Base-by-base conservation (phyloP, 2,797 vertebrate genomes). In the Artibeus lituratus region DNA sequence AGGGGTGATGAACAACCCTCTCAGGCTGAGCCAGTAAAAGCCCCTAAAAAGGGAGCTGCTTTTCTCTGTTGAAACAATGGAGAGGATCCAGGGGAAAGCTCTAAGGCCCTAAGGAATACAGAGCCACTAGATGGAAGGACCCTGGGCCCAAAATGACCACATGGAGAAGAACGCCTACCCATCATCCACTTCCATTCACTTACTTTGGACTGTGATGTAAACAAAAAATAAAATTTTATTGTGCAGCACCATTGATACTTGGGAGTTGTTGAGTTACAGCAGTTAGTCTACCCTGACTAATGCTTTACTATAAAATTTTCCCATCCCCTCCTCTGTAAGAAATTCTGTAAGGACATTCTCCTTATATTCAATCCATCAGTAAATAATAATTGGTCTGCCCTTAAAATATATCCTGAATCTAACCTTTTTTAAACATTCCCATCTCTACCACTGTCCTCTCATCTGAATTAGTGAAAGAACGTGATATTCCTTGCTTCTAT, bases 341-440 rank as follows among this genome's bases (percentile, higher is more conserved):
- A 78, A 77, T 73, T 19, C 72, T 55, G 4, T 94, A 47, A 67
- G 76, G 26, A 87, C 84, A 70, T 62, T 87, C 39, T 18, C 84
- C n/a, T 77, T 92, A 81, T 37, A 92, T 8, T 90, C 39, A 91
- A 73, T 69, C 19, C 44, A 89, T 86, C 93, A 87, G 29, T 76
- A 62, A 76, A 35, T 47, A 93, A 49, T 70, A 87, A 87, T 10
- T 92, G 44, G 39, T 65, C 8, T 82, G 42, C 32, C 42, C 84
- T 89, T 62, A 89, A 95, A 95, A 92, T 49, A 81, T 14, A 82
- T 62, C 19, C 57, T 84, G 47, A 83, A 77, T 81, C 51, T 91
- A 67, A 70, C 29, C 65, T 53, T 82, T 95, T 89, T 76, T 76
- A 24, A 70, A 5, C 62, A 92, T 83, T 77, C 62, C 67, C 10